Evolutionary conservation across 1,140 invertebrate species (phyloP).

Genomic region (Wiebesia pumilae): DNA sequence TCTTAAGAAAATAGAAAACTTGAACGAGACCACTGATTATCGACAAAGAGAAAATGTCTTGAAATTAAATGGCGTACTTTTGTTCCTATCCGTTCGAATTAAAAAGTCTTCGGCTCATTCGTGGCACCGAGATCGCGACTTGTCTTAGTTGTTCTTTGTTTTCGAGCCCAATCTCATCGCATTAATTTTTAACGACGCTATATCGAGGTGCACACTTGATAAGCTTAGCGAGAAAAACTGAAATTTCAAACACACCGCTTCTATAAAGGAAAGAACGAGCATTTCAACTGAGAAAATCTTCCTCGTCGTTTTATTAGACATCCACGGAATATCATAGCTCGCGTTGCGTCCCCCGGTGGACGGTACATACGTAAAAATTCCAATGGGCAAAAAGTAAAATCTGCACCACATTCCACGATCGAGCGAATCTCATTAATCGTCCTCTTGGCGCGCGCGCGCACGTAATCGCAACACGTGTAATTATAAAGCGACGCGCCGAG

Average conservation of each 20-base stretch:
- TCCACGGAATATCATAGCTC: not conserved
- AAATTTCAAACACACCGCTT: not conserved
- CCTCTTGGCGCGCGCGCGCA: not conserved
- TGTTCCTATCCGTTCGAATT: not conserved
- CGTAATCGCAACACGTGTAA: not conserved
- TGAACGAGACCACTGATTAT: not conserved
- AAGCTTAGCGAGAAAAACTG: not conserved
- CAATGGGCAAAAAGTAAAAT: not conserved
- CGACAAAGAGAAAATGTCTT: not conserved
- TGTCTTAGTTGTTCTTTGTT: constrained; percentile 1
- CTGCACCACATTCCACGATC: not conserved
- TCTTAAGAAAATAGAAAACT: constrained; percentile 4
- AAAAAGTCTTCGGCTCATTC: not conserved
- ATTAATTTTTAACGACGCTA: not conserved
- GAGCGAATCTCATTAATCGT: constrained; percentile 14
- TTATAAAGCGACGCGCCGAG: not conserved
- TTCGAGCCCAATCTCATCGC: not conserved
- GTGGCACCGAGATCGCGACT: not conserved
- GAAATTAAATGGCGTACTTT: constrained; percentile 19
- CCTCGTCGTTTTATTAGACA: not conserved
- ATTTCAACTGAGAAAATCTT: not conserved
- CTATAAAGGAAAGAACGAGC: not conserved
- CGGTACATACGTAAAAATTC: not conserved
- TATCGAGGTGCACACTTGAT: not conserved
- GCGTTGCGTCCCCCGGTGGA: not conserved